A percentile compares a stretch with the other conserved stretches of the same genome.
Evolutionary conservation across 1,140 invertebrate genomes (phyloP).

Genomic region (Formica exsecta): DNA sequence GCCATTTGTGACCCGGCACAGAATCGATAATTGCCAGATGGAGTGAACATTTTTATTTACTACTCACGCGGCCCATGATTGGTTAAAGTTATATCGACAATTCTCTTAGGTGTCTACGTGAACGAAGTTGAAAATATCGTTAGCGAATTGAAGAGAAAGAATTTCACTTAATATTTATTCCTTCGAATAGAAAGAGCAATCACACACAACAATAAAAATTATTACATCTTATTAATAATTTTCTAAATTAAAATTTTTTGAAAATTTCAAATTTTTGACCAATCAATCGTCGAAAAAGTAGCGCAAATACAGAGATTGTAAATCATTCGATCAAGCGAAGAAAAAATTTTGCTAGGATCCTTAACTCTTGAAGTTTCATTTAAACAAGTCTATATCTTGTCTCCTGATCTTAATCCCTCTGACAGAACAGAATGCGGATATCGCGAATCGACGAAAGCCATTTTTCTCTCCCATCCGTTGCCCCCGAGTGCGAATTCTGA

Average conservation of each 20-base stretch:
- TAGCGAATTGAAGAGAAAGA: neutral
- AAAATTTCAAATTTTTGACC: neutral
- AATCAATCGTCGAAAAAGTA: neutral
- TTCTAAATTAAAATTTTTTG: neutral
- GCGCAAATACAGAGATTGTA: neutral
- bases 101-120: constrained; percentile 5
- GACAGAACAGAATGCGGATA: neutral
- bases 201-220: neutral
- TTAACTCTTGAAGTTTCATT: neutral
- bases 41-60: constrained; percentile 28
- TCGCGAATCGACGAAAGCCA: constrained; percentile 65
- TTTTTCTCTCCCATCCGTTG: constrained; percentile 69
- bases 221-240: neutral
- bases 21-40: constrained; percentile 52
- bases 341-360: neutral
- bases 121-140: constrained; percentile 11
- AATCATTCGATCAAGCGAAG: neutral
- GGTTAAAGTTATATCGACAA: constrained; percentile 33
- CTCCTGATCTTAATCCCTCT: neutral
- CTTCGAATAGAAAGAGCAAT: neutral
- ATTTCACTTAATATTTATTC: neutral
- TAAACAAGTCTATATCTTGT: neutral
- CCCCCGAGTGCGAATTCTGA: constrained; percentile 64
- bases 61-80: neutral
- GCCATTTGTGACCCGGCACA: constrained; percentile 45